A percentile compares a stretch with the other conserved stretches of the same genome.
Conservation (phyloP, 2,888 invertebrate genomes). For the Mechanitis mazaeus region DNA sequence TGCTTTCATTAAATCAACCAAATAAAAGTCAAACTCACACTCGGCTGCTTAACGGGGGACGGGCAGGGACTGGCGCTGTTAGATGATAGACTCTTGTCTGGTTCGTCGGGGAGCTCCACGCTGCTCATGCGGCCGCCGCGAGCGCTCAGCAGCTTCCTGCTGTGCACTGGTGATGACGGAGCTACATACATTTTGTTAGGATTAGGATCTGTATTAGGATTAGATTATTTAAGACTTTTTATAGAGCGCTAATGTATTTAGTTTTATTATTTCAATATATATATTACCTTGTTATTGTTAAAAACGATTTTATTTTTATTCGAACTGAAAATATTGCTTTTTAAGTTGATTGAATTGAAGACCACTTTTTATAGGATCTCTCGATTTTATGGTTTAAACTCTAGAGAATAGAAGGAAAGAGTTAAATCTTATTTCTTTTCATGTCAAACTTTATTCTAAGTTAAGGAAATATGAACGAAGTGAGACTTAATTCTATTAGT, state of each 20-base stretch:
- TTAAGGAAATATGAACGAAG: no score
- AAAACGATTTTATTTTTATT: not conserved
- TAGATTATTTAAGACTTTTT: not conserved
- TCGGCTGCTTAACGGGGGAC: conserved; percentile 82
- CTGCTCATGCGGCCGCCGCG: conserved; percentile 94
- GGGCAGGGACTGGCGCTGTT: conserved; percentile 96
- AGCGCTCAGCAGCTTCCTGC: conserved; percentile 86
- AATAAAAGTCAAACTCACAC: conserved; percentile 45
- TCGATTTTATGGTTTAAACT: conserved; percentile 11
- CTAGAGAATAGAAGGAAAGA: conserved; percentile 13
- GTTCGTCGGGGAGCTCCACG: conserved; percentile 92
- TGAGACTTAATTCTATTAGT: no score
- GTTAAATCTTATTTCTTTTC: conserved; percentile 2
- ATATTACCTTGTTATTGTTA: not conserved
- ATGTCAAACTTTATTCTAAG: no score
- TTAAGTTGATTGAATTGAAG: conserved; percentile 15
- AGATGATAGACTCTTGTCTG: conserved; percentile 93
- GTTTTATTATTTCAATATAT: not conserved
- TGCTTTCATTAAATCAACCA: not conserved
- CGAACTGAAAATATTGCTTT: conserved; percentile 4
- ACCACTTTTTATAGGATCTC: conserved; percentile 14
- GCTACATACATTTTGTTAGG: conserved; percentile 69
- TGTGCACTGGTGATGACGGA: conserved; percentile 94
- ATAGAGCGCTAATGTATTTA: no score
- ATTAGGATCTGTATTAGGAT: conserved; percentile 3